These are phyloP conservation scores for Papilio demoleus DNA, from an alignment of 2,888 invertebrate species.

Conservation along the genomic window DNA sequence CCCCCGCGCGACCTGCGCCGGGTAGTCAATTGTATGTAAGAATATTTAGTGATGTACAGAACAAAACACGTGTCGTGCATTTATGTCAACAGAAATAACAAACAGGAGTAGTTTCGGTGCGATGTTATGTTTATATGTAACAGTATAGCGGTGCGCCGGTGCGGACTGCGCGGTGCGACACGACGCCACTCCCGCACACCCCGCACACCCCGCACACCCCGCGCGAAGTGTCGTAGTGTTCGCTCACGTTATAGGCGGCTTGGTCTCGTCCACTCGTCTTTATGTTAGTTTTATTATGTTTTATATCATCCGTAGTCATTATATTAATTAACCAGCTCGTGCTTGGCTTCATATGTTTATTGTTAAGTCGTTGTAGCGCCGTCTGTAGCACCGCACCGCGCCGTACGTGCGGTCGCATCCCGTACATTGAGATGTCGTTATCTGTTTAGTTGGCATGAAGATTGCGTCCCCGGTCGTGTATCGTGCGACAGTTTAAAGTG, in stretches of 20 bases:
- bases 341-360: conserved; percentile 34
- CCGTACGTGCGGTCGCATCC: too few relatives aligned
- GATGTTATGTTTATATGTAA: conserved; percentile 53
- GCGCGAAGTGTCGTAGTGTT: too few relatives aligned
- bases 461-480: too few relatives aligned
- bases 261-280: conserved; percentile 9
- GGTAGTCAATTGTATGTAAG: conserved; percentile 54
- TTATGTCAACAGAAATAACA: conserved; percentile 51
- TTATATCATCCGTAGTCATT: conserved; percentile 30
- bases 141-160: conserved; percentile 64
- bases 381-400: not conserved
- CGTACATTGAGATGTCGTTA: too few relatives aligned
- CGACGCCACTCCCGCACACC: too few relatives aligned
- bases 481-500: not conserved
- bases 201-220: too few relatives aligned
- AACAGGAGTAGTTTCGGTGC: conserved; percentile 41
- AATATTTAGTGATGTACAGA: conserved; percentile 45
- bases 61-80: conserved; percentile 55
- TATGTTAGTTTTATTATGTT: conserved; percentile 19
- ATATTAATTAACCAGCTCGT: conserved; percentile 4
- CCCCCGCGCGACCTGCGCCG: conserved; percentile 39
- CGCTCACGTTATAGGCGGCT: conserved; percentile 11
- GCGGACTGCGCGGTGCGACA: too few relatives aligned
- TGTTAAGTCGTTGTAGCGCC: not conserved
- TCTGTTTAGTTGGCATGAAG: too few relatives aligned